Conservation (phyloP, 1,140 invertebrate species). For the Drosophila busckii region DNA sequence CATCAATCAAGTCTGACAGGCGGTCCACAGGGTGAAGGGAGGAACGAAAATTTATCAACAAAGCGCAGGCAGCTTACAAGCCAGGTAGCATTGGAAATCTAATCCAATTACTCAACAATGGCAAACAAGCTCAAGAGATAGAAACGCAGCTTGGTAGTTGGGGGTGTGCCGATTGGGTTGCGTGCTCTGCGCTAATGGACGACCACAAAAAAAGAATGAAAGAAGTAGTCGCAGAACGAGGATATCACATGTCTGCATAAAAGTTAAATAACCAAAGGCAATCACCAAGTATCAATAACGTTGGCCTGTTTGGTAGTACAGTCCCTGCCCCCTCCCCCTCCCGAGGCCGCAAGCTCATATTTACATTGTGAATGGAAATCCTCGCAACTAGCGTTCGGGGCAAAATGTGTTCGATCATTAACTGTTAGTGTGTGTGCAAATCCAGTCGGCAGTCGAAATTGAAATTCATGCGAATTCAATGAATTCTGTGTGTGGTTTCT, state of each 20-base stretch:
- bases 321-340: too few relatives aligned
- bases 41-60: conserved; percentile 44
- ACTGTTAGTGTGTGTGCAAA: conserved; percentile 47
- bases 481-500: conserved; percentile 24
- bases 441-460: conserved; percentile 48
- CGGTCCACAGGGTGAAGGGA: conserved; percentile 2
- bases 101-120: conserved; percentile 77
- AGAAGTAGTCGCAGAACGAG: background rate
- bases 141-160: background rate
- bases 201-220: conserved; percentile 4
- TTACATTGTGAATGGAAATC: conserved; percentile 18
- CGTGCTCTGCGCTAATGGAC: conserved; percentile 52
- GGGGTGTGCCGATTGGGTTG: conserved; percentile 4
- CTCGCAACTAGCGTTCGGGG: conserved; percentile 38
- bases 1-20: conserved; percentile 69
- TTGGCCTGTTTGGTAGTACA: too few relatives aligned
- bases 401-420: conserved; percentile 66
- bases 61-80: conserved; percentile 11
- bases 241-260: conserved; percentile 62
- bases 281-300: conserved; percentile 58
- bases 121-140: conserved; percentile 48
- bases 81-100: conserved; percentile 56
- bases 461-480: conserved; percentile 66
- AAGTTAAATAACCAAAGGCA: conserved; percentile 72
- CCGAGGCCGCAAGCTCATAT: conserved; percentile 30